A percentile compares a stretch with the other conserved stretches of the same genome.
phyloP scores from a whole-genome alignment of 2,888 invertebrate genomes.

The Synergus gifuensis region DNA sequence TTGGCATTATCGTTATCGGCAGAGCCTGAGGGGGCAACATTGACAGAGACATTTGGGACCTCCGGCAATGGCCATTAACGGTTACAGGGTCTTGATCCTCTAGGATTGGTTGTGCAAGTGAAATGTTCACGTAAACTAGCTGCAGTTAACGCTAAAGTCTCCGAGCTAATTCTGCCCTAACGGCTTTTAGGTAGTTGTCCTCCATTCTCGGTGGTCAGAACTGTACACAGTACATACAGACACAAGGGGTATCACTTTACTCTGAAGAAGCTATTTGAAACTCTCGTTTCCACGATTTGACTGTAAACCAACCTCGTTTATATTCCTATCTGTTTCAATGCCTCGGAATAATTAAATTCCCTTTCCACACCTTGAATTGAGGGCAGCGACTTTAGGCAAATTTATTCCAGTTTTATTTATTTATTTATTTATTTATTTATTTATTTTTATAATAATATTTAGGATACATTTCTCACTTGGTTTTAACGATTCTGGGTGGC shows the following conservation, averaged over 20 bases:
- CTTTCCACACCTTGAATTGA: too few relatives aligned
- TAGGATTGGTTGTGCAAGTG: slow-evolving; percentile 49
- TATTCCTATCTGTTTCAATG: background rate
- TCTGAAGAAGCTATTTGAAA: too few relatives aligned
- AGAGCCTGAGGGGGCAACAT: background rate
- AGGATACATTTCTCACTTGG: too few relatives aligned
- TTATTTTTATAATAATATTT: too few relatives aligned
- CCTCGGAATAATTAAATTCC: background rate
- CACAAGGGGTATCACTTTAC: too few relatives aligned
- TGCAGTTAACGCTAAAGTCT: slow-evolving; percentile 57
- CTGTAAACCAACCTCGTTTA: background rate
- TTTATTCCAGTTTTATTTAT: too few relatives aligned
- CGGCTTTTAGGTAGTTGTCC: slow-evolving; percentile 29
- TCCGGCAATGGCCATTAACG: slow-evolving; percentile 24
- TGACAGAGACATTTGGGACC: slow-evolving; percentile 10
- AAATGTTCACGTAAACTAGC: slow-evolving; percentile 43
- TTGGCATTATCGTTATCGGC: background rate
- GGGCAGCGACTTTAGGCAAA: too few relatives aligned
- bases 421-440: too few relatives aligned
- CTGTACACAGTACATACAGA: too few relatives aligned
- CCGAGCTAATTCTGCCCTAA: slow-evolving; percentile 55
- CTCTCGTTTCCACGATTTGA: too few relatives aligned
- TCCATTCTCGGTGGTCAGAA: background rate
- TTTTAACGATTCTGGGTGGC: too few relatives aligned
- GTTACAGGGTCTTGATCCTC: slow-evolving; percentile 53